Evolutionary conservation across 2,113 vertebrate genomes (phyloP).

Genomic region (Fukomys damarensis): DNA sequence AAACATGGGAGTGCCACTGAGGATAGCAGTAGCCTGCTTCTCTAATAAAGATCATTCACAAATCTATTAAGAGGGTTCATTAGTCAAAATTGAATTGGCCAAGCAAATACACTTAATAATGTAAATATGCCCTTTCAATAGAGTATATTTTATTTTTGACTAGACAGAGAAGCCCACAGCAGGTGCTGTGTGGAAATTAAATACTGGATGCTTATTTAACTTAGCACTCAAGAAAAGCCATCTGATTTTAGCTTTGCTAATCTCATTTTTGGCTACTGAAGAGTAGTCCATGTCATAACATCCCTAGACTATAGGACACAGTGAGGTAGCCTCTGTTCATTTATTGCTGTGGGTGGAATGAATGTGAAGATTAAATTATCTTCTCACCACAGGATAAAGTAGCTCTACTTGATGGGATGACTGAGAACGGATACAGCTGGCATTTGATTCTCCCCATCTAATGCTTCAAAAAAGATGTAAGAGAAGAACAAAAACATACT

Average conservation of each 20-base stretch:
- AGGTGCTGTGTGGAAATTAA: constrained; percentile 80
- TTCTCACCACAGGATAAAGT: constrained; percentile 84
- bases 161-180: constrained; percentile 68
- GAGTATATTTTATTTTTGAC: constrained; percentile 75
- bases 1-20: constrained; percentile 33
- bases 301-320: constrained; percentile 77
- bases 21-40: constrained; percentile 67
- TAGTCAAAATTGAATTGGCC: constrained; percentile 79
- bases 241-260: constrained; percentile 84
- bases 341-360: constrained; percentile 82
- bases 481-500: constrained; percentile 75
- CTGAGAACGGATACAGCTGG: constrained; percentile 77
- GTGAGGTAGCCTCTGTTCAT: constrained; percentile 80
- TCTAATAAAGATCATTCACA: constrained; percentile 78
- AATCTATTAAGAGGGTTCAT: constrained; percentile 81
- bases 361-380: constrained; percentile 88
- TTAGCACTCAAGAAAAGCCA: constrained; percentile 74
- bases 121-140: constrained; percentile 83
- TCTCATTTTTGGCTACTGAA: constrained; percentile 85
- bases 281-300: constrained; percentile 81
- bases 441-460: constrained; percentile 76
- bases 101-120: constrained; percentile 80
- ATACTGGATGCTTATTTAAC: constrained; percentile 80
- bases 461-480: constrained; percentile 76
- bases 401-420: constrained; percentile 80